phyloP scores from a whole-genome alignment of 2,797 vertebrate species.

The Parambassis ranga region DNA sequence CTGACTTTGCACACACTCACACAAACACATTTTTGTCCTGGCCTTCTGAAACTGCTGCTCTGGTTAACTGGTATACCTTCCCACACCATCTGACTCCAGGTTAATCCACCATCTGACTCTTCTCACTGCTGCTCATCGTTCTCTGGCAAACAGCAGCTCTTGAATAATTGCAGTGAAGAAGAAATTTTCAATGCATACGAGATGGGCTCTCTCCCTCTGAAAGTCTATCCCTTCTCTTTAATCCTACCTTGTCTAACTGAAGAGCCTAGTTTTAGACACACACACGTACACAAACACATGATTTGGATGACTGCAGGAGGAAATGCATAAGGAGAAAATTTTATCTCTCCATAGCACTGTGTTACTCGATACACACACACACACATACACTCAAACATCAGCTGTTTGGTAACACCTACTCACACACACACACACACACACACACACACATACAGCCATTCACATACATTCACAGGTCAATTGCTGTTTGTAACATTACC shows the following conservation, averaged over 20 bases:
- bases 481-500: constrained; percentile 63
- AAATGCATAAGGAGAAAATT: constrained; percentile 61
- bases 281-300: constrained; percentile 23
- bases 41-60: constrained; percentile 40
- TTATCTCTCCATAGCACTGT: constrained; percentile 41
- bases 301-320: constrained; percentile 46
- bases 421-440: background rate
- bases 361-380: constrained; percentile 48
- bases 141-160: constrained; percentile 71
- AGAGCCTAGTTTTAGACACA: constrained; percentile 57
- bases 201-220: constrained; percentile 76
- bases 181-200: constrained; percentile 85
- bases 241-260: constrained; percentile 75
- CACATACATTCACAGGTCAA: constrained; percentile 57
- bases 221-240: constrained; percentile 74
- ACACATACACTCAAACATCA: constrained; percentile 30
- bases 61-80: constrained; percentile 50
- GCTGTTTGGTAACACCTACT: constrained; percentile 30
- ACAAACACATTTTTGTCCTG: constrained; percentile 12
- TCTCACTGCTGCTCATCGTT: constrained; percentile 50
- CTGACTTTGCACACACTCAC: constrained; percentile 51
- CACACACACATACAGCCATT: background rate
- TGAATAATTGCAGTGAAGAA: constrained; percentile 84
- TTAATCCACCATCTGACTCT: constrained; percentile 67
- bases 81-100: constrained; percentile 51